Base-by-base conservation (phyloP, 2,113 vertebrate species). In the Sinocyclocheilus anophthalmus region DNA sequence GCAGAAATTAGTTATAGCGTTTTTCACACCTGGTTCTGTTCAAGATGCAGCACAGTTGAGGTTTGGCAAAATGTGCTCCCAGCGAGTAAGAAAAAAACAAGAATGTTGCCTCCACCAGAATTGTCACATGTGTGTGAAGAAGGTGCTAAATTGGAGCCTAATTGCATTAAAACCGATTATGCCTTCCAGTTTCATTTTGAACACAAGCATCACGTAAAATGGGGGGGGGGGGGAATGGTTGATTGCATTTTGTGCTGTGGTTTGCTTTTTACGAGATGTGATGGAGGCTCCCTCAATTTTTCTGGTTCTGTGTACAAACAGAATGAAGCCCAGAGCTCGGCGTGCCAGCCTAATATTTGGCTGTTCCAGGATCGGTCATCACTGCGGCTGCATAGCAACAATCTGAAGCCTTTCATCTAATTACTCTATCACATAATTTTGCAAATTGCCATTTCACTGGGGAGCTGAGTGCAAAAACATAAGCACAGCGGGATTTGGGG, bases 401-500 rank as follows among this genome's bases (percentile, higher is more conserved):
- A 96, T 96, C 96, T 96, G 94, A 94, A 93, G 93, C 93, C 94
- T 96, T 99, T 96, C 96, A 95, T 97, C 98, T 98, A 99, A 99
- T 99, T 98, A 98, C 97, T 96, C 96, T 94, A 96, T 97, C 97
- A 97, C 96, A 96, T 98, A 96, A 99, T 98, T 99, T 97, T 96
- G 97, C 97, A 99, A 99, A 98, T 99, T 97, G 96, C 96, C 96
- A 96, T 97, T 97, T 96, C 96, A 96, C 96, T 95, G 94, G 96
- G 96, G 97, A 97, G 95, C 94, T 95, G 95, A 96, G 96, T 96
- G 96, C 96, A 96, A 97, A 88, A 96, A 96, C 95, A 94, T 89
- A 91, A 95, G 96, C 96, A 94, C 94, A 96, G 96, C 97, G 96
- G 96, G 96, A 97, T 96, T 96, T 95, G 95, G 96, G 95, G 95